Evolutionary conservation across 2,797 vertebrate species (phyloP).

Genomic region (Novumbra hubbsi): DNA sequence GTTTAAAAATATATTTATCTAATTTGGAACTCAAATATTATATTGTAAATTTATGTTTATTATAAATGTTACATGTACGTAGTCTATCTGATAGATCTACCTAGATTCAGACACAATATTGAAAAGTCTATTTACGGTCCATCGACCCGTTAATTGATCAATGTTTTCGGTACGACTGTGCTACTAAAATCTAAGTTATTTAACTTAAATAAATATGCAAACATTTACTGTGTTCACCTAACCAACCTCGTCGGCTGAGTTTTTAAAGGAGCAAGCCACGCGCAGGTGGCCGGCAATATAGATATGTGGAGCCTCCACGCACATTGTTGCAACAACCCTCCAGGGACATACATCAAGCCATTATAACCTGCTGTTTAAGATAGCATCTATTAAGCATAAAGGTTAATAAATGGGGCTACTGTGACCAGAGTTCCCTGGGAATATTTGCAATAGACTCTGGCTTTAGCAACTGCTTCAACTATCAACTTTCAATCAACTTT

Average conservation of each 20-base stretch:
- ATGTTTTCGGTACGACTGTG: not conserved
- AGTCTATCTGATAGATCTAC: not conserved
- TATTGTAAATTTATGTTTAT: no score
- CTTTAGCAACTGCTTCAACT: slow-evolving; percentile 54
- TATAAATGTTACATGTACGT: no score
- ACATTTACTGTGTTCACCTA: not conserved
- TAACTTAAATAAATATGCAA: not conserved
- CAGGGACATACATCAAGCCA: slow-evolving; percentile 8
- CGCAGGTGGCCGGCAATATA: not conserved
- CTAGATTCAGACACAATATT: not conserved
- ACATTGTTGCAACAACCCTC: slow-evolving; percentile 16
- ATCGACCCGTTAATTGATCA: not conserved
- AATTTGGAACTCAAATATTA: no score
- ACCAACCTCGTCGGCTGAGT: not conserved
- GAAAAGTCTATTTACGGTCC: not conserved
- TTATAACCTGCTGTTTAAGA: slow-evolving; percentile 53
- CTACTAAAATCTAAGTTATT: not conserved
- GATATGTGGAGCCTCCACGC: not conserved
- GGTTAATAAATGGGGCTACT: slow-evolving; percentile 71
- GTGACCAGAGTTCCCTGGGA: slow-evolving; percentile 65
- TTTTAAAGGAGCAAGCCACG: not conserved
- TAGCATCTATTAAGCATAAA: slow-evolving; percentile 64
- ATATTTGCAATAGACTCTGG: slow-evolving; percentile 61
- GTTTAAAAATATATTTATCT: no score
- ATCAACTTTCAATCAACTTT: no score